Conservation (phyloP, 35 echinoderm and acorn worm genomes). For the Hemicentrotus pulcherrimus region DNA sequence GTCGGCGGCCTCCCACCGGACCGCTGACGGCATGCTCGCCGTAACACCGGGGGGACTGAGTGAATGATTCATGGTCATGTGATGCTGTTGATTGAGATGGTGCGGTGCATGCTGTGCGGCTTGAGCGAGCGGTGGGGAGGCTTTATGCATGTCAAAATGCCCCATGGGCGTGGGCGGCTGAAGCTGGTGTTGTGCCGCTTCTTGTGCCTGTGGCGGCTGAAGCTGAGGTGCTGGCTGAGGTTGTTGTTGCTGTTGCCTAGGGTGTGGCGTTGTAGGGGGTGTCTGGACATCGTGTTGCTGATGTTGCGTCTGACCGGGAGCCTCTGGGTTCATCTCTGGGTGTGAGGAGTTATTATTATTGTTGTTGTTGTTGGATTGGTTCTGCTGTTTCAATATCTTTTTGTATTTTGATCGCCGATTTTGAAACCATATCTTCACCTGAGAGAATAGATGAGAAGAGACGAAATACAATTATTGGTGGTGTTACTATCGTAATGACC, state of each 20-base stretch:
- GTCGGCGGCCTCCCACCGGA: not conserved
- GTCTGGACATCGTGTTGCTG: conserved; percentile 40
- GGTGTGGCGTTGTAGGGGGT: not conserved
- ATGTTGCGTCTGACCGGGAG: conserved; percentile 1
- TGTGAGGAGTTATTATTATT: not conserved
- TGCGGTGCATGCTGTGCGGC: not conserved
- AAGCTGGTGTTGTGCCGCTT: not conserved
- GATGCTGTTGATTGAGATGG: not conserved
- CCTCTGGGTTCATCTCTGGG: not conserved
- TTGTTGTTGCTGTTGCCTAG: not conserved
- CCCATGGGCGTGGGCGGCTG: conserved; percentile 22
- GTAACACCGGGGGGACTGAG: conserved; percentile 9
- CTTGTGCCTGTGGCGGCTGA: not conserved
- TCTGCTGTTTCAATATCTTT: conserved; percentile 90
- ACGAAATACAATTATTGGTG: conserved; percentile 5
- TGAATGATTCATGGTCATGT: conserved; percentile 36
- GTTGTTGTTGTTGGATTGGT: conserved; percentile 53
- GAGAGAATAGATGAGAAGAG: conserved; percentile 23
- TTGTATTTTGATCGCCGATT: conserved; percentile 93
- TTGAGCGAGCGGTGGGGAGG: conserved; percentile 16
- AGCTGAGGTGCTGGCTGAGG: not conserved
- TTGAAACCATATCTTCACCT: conserved; percentile 98
- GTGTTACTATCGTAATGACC: not conserved
- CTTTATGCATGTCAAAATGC: not conserved
- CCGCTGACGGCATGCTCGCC: not conserved